These are phyloP conservation scores for Drosophila lini DNA, from an alignment of 1,140 invertebrate species.

Conservation along the genomic window DNA sequence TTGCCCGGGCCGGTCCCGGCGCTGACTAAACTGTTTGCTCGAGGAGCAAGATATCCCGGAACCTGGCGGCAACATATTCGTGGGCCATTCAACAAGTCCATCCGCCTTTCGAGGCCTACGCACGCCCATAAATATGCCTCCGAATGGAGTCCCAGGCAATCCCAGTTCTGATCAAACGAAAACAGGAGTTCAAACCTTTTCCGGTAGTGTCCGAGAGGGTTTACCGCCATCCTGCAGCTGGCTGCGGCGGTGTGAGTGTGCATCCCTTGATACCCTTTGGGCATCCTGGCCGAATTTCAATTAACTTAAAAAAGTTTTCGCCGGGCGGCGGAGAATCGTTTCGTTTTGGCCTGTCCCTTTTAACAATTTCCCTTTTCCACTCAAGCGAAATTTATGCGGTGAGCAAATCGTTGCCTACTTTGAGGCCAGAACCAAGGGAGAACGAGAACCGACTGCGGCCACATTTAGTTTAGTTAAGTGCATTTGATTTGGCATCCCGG, in stretches of 20 bases:
- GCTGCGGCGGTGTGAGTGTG: not conserved
- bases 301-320: slow-evolving; percentile 78
- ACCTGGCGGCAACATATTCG: slow-evolving; percentile 26
- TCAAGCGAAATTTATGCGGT: slow-evolving; percentile 45
- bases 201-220: not conserved
- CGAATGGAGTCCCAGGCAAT: slow-evolving; percentile 17
- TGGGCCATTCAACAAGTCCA: slow-evolving; percentile 68
- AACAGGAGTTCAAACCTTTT: slow-evolving; percentile 47
- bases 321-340: slow-evolving; percentile 12
- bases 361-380: slow-evolving; percentile 46
- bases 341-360: slow-evolving; percentile 46
- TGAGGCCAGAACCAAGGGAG: slow-evolving; percentile 16
- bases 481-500: slow-evolving; percentile 69
- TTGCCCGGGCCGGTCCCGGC: slow-evolving; percentile 39
- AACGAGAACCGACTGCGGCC: slow-evolving; percentile 9
- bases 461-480: slow-evolving; percentile 79
- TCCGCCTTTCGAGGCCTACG: slow-evolving; percentile 44
- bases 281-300: slow-evolving; percentile 54
- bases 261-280: slow-evolving; percentile 5
- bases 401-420: slow-evolving; percentile 62
- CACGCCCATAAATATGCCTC: slow-evolving; percentile 67
- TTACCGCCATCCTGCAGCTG: not conserved
- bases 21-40: slow-evolving; percentile 46
- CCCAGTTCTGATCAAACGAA: slow-evolving; percentile 38
- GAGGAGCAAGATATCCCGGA: not conserved